Percentiles rank a stretch among this genome's conserved stretches.
phyloP scores from a whole-genome alignment of 2,797 vertebrate genomes.

The Sphenopsis melanotis region DNA sequence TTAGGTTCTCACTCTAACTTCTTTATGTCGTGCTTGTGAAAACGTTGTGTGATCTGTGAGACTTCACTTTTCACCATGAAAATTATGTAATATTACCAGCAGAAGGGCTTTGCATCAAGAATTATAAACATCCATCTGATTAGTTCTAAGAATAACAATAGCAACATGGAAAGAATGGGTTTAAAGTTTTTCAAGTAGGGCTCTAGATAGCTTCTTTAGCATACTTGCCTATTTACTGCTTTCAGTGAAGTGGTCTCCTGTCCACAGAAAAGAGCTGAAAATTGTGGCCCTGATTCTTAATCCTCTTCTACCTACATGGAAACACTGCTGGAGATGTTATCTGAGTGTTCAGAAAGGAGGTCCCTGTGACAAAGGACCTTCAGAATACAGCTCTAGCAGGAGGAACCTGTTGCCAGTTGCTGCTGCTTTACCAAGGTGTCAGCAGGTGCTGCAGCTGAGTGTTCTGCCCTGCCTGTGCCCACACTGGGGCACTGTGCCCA shows the following conservation, averaged over 20 bases:
- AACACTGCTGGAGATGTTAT: not conserved
- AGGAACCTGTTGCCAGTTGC: not conserved
- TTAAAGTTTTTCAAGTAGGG: not conserved
- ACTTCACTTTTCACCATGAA: not conserved
- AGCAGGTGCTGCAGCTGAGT: not conserved
- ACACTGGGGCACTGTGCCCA: not conserved
- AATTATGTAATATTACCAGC: not conserved
- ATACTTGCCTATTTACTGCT: not conserved
- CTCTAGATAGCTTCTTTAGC: not conserved
- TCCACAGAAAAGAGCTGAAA: not conserved
- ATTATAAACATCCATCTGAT: not conserved
- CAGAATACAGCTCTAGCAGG: not conserved
- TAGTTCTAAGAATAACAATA: not conserved
- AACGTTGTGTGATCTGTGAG: rapidly evolving
- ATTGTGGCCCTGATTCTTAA: not conserved
- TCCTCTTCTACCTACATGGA: not conserved
- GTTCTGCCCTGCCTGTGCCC: not conserved
- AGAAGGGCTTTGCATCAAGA: not conserved
- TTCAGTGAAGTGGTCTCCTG: not conserved
- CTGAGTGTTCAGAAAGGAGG: not conserved
- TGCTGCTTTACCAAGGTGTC: not conserved
- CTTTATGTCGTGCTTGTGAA: not conserved
- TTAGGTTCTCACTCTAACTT: not conserved
- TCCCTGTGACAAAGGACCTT: not conserved
- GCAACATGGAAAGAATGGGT: rapidly evolving